Evolutionary conservation across 2,113 vertebrate species (phyloP), one percentile per base, ranked within the genome.

Genomic region (Lampris megalopsis): DNA sequence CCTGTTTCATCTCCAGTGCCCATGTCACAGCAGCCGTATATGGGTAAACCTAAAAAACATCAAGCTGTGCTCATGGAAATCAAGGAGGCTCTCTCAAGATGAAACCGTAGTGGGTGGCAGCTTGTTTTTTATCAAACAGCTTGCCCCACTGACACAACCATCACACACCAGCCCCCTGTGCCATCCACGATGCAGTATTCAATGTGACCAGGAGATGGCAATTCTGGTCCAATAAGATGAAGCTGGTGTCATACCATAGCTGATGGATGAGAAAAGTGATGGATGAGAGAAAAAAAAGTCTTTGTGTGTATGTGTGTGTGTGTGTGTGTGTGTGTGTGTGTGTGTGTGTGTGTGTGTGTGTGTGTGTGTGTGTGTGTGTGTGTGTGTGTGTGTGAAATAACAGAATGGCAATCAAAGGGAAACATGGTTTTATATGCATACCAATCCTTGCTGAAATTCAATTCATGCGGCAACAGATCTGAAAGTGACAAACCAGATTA

Each of bases 1-100:
- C 83, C 89, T 91, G 90, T 85, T 91, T 90, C 81, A 83, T 90
- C 89, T 93, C 89, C 80, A 77, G 72, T 82, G 86, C 88, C 87
- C 86, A 68, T 86, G 90, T 90, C 87, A 88, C 77, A 81, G 83
- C 83, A 73, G 74, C 67, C 68, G 75, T 10, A 68, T 73, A 81
- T 13, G 82, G 75, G 77, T 75, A 89, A 63, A 82, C 79, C 75
- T 87, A 89, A 90, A 24, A 90, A 90, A 86, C 89, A 91, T 85
- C 77, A 88, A 92, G 86, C 89, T 91, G 90, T 84, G 83, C 68
- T 70, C 77, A 77, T 87, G 85, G 78, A 88, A 92, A 89, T 80
- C 71, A 69, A 83, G 82, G 57, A 86, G 87, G 82, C 80, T 82
- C 86, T 90, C 66, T 81, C 78, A 80, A 75, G 85, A 88, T 81